Evolutionary conservation across 1,140 invertebrate genomes (phyloP).

Genomic region (Belonocnema kinseyi): DNA sequence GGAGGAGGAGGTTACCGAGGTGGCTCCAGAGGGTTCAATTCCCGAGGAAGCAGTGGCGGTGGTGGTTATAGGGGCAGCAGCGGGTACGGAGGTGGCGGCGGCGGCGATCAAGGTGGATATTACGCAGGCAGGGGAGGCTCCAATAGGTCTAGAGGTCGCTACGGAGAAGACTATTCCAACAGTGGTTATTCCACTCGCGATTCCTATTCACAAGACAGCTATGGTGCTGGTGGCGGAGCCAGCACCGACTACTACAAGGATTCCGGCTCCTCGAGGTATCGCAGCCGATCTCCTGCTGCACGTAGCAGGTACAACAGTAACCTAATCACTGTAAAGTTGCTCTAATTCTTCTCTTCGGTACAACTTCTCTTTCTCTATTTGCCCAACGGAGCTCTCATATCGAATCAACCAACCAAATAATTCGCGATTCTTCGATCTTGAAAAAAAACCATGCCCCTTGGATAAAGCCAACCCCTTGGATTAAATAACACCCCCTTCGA

Average conservation of each 20-base stretch:
- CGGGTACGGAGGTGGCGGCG: conserved; percentile 74
- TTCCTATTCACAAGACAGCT: conserved; percentile 69
- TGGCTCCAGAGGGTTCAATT: conserved; percentile 40
- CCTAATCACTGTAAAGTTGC: conserved; percentile 55
- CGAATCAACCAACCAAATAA: background rate
- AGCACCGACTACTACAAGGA: conserved; percentile 72
- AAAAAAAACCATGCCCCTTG: background rate
- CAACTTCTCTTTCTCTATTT: conserved; percentile 7
- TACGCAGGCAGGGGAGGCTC: conserved; percentile 71
- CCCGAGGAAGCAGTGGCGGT: conserved; percentile 67
- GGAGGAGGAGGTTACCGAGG: conserved; percentile 76
- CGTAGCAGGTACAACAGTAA: conserved; percentile 75
- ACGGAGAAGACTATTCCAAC: conserved; percentile 66
- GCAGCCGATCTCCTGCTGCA: conserved; percentile 76
- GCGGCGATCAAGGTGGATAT: conserved; percentile 67
- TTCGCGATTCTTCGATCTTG: background rate
- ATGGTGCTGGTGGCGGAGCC: conserved; percentile 61
- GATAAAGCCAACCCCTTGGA: background rate
- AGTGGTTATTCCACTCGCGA: conserved; percentile 68
- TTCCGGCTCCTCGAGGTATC: conserved; percentile 74
- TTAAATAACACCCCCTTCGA: background rate
- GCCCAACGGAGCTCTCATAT: background rate
- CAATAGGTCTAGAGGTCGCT: conserved; percentile 69
- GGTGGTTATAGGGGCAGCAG: conserved; percentile 71
- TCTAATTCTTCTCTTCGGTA: conserved; percentile 33